These are phyloP conservation scores for Darevskia nairensis DNA, from an alignment of 2,797 vertebrate genomes.

Conservation along the genomic window DNA sequence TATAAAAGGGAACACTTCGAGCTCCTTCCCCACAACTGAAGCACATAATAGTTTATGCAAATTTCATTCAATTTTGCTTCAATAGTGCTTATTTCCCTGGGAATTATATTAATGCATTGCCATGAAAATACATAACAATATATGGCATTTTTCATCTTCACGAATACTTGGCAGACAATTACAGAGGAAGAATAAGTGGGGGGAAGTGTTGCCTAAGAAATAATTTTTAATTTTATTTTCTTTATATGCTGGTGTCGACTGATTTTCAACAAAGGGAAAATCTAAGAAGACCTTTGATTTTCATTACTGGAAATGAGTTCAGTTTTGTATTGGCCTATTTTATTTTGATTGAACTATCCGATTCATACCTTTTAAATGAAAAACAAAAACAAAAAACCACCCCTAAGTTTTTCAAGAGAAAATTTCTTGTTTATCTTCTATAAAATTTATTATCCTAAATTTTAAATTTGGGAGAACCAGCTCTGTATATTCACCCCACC, in stretches of 20 bases:
- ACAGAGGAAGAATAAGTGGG: background rate
- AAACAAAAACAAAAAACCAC: background rate
- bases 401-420: background rate
- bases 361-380: background rate
- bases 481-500: no score
- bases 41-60: constrained; percentile 4
- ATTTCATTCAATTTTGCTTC: constrained; percentile 16
- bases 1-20: background rate
- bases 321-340: background rate
- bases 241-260: background rate
- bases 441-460: background rate
- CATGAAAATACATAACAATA: constrained; percentile 25
- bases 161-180: constrained; percentile 20
- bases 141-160: constrained; percentile 19
- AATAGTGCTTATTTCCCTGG: constrained; percentile 11
- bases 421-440: background rate
- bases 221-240: constrained; percentile 8
- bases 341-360: background rate
- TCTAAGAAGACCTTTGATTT: background rate
- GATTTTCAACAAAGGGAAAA: constrained; percentile 3
- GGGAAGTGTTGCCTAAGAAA: background rate
- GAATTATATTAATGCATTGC: constrained; percentile 21
- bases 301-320: background rate
- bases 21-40: background rate
- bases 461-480: background rate